Percentiles rank a stretch among this genome's conserved stretches.
These are phyloP conservation scores for Nebria brevicollis DNA, from an alignment of 2,888 invertebrate genomes.

Conservation along the genomic window DNA sequence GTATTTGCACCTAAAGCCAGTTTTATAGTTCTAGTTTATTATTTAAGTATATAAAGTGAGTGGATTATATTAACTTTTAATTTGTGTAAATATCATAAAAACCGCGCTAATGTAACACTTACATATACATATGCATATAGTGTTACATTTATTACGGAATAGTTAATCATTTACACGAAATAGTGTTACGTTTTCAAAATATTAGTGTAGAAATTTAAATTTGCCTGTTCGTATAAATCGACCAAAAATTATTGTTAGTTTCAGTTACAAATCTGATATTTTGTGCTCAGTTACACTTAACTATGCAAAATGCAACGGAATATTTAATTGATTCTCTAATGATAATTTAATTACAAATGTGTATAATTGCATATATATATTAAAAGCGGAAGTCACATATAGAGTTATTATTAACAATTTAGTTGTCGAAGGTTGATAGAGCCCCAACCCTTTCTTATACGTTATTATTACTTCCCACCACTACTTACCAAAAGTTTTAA, in stretches of 20 bases:
- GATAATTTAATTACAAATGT: background rate
- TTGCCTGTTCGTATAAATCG: too few species aligned
- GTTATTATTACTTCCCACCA: too few species aligned
- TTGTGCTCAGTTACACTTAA: background rate
- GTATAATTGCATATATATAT: background rate
- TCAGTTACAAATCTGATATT: background rate
- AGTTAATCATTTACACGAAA: too few species aligned
- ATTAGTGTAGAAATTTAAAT: too few species aligned
- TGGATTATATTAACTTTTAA: background rate
- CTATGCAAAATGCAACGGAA: background rate
- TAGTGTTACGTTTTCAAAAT: too few species aligned
- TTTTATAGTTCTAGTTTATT: constrained; percentile 8
- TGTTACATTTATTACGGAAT: too few species aligned
- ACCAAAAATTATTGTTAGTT: too few species aligned
- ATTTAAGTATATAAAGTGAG: background rate
- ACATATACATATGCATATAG: too few species aligned
- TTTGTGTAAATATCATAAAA: background rate
- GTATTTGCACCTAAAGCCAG: background rate
- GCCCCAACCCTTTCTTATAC: background rate
- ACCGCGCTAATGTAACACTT: background rate
- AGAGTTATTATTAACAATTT: background rate
- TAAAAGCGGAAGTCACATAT: background rate
- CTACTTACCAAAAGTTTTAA: too few species aligned
- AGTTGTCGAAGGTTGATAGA: background rate
- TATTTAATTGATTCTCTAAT: background rate